These are phyloP conservation scores for Mus musculus DNA, from an alignment of 2,113 vertebrate species.

Conservation along the genomic window GRCm39 chr10:124880001-124880500, in stretches of 20 bases:
- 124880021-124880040: not conserved
- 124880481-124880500: not conserved
- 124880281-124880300: not conserved
- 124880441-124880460: not conserved
- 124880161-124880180: not conserved
- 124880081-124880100: not conserved
- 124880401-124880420: not conserved
- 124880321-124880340: not conserved
- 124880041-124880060: not conserved
- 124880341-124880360: not conserved
- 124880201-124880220: not conserved
- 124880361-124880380: not conserved
- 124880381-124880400: not conserved
- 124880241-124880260: not conserved
- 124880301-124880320: not conserved
- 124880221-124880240: slow-evolving; percentile 14
- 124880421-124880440: not conserved
- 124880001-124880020: not conserved
- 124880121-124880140: not conserved
- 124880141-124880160: not conserved
- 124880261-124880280: not conserved
- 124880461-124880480: not conserved
- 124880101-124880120: not conserved
- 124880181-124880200: not conserved
- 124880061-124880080: not conserved